phyloP scores from a whole-genome alignment of 1,140 invertebrate species.

The Drosophila gunungcola region DNA sequence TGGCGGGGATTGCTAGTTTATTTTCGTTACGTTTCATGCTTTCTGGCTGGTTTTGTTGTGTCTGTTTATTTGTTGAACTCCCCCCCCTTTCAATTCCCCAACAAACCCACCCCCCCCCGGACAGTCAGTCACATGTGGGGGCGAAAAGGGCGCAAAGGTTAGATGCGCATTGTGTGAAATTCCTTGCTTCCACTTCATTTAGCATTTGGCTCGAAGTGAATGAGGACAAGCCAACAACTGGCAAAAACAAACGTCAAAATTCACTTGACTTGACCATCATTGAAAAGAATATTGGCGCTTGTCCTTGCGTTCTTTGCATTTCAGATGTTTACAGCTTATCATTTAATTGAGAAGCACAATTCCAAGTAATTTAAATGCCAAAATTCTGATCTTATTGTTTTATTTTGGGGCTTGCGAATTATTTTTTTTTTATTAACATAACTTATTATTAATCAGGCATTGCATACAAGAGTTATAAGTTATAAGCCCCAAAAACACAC shows the following conservation, averaged over 20 bases:
- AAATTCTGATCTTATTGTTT: no score
- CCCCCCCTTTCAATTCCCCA: not conserved
- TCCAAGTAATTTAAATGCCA: no score
- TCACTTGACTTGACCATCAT: conserved; percentile 23
- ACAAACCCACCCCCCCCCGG: not conserved
- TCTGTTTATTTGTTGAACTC: conserved; percentile 64
- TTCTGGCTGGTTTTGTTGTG: conserved; percentile 44
- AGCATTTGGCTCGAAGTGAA: conserved; percentile 59
- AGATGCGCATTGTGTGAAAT: conserved; percentile 76
- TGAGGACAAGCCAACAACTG: conserved; percentile 26
- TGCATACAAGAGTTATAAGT: no score
- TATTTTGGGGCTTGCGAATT: no score
- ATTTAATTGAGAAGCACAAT: no score
- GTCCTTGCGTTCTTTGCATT: not conserved
- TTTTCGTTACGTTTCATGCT: conserved; percentile 49
- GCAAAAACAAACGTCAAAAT: conserved; percentile 14
- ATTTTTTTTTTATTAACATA: no score
- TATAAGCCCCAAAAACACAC: no score
- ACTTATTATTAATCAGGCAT: no score
- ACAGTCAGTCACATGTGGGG: conserved; percentile 39
- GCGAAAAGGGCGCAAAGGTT: not conserved
- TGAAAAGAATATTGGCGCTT: conserved; percentile 4
- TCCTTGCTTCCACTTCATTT: conserved; percentile 75
- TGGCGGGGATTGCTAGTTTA: conserved; percentile 39
- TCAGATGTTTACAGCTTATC: not conserved